Evolutionary conservation across 92 coral and sea anemone genomes (phyloP), one percentile per base, ranked within the genome.

Genomic region (Porites cylindrica): DNA sequence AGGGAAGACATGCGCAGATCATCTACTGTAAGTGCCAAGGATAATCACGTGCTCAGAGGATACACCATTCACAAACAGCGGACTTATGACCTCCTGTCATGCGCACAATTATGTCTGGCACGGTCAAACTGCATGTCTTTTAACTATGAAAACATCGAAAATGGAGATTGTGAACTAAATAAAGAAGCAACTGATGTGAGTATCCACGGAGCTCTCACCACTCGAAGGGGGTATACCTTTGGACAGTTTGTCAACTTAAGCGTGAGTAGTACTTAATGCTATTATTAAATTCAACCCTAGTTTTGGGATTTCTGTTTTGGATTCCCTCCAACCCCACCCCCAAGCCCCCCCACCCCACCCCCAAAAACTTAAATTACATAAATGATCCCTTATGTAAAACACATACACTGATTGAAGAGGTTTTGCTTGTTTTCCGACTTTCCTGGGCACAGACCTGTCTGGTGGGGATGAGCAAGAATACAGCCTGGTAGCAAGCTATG

Each of bases 31-130:
- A 83, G 75, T 32, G 80, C 88, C 29, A 90, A 87, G 51, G 87
- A 87, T 8, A 75, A 77, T 79, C 80, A 88, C 84, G 83, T 77
- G 61, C 92, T 94, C 17, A 19, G 11, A 58, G 98, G 92, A 61
- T 74, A 81, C 83, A 87, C 14, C n/a, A 80, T 92, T 65, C 70
- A 52, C 54, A 71, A 58, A 69, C 88, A 92, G 92, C 98, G 88
- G 87, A 54, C 90, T 38, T 60, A 51, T 82, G 88, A 83, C 70
- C 13, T 93, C 8, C 72, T 94, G 77, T 65, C 90, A 77, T 94
- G 98, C 86, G 96, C 93, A 12, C 93, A 90, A 3, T 76, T 84
- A 16, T 94, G 98, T 71, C 67, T 94, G 75, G 88, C 76, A 12
- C 83, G 54, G 10, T 68, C 77, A 21, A 86, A 64, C 26, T 94